Base-by-base conservation (phyloP, 2,113 vertebrate species). In the Laticauda colubrina region DNA sequence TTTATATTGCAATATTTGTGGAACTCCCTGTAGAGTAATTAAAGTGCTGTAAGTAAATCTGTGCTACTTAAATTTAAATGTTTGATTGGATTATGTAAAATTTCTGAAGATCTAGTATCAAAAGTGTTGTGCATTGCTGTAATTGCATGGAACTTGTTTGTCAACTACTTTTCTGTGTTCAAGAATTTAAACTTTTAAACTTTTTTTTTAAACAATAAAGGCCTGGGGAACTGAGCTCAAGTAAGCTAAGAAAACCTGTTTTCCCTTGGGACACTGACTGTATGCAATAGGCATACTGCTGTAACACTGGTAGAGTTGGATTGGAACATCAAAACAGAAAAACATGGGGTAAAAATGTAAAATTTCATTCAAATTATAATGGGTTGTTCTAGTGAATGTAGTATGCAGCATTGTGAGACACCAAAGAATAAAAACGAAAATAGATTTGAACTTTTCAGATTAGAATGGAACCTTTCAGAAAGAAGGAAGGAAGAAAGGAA, bases 101-200 rank as follows among this genome's bases (percentile, higher is more conserved):
- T 97, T 98, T 97, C 94, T 96, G 97, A 97, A 18, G 20, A 97
- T 97, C 97, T 97, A 21, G 5, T 61, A 21, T 55, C 81, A 59
- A 85, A 86, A 86, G 45, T 87, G n/a, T 57, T 86, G 15, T 61
- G n/a, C 29, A 12, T 39, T 89, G 26, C 57, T 14, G 26, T 29
- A 26, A 43, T 45, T 89, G 89, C 89, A 43, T 26, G 39, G 88
- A 11, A 89, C 34, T 26, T 43, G 5, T 45, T 89, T 29, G 89
- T 59, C 56, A 48, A 89, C 89, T 61, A 59, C 56, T 89, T 89
- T 15, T 9, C 39, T 43, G 59, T 89, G 39, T 45, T 61, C 14
- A 9, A 43, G 57, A 43, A 89, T 29, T 89, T 89, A 81, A 81
- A 81, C 75, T 81, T 43, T 81, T 81, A 81, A 81, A 81, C 34